phyloP scores from a whole-genome alignment of 2,113 vertebrate species.

The Pica pica region DNA sequence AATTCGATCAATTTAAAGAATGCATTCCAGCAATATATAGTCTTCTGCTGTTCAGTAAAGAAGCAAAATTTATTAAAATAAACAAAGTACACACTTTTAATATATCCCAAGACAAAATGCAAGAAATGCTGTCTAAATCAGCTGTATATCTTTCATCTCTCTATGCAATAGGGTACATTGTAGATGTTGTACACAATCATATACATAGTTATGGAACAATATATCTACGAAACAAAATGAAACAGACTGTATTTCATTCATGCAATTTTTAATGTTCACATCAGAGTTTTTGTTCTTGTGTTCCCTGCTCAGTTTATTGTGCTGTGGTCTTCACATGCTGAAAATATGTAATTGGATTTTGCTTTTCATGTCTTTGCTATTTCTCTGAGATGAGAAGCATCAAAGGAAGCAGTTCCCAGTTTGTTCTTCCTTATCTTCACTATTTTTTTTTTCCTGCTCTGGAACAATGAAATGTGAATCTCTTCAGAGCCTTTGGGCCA shows the following conservation, averaged over 20 bases:
- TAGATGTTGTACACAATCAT: not conserved
- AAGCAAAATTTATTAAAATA: not conserved
- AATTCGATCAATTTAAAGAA: not conserved
- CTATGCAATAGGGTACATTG: not conserved
- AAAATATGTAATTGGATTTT: constrained; percentile 8
- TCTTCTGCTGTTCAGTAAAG: not conserved
- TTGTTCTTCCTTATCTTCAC: not conserved
- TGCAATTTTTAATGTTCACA: not conserved
- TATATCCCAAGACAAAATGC: not conserved
- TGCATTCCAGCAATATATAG: not conserved
- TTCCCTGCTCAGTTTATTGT: not conserved
- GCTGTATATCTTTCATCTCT: not conserved
- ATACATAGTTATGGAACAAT: not conserved
- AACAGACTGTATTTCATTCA: not conserved
- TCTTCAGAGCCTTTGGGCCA: not conserved
- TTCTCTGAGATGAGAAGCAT: not conserved
- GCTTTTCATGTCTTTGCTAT: not conserved
- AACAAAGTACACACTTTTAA: not conserved
- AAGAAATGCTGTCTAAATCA: not conserved
- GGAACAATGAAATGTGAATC: not conserved
- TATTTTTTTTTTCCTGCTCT: not conserved
- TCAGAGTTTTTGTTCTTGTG: not conserved
- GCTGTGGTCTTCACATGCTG: accelerated
- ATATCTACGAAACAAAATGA: not conserved
- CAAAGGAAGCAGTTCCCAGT: not conserved